Evolutionary conservation across 2,113 vertebrate species (phyloP).

Genomic region (Percina caprodes): DNA sequence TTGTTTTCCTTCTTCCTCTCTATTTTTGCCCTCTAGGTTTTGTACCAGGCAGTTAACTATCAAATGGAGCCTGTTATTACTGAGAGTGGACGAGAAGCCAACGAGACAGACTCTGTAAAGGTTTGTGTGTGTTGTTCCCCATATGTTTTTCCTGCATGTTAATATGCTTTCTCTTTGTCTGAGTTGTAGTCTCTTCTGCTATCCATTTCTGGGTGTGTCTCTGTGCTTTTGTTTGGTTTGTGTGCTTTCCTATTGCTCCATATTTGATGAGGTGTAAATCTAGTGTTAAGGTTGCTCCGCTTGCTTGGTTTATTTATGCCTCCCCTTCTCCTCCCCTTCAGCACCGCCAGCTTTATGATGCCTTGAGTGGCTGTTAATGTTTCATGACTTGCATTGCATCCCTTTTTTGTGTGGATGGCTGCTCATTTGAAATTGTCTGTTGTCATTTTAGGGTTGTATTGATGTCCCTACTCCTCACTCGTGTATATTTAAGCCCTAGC

Average conservation of each 20-base stretch:
- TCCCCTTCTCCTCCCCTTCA: conserved; percentile 56
- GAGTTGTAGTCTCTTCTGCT: neutral
- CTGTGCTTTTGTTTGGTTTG: conserved; percentile 22
- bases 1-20: neutral
- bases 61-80: conserved; percentile 86
- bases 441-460: conserved; percentile 70
- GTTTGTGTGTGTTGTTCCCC: conserved; percentile 69
- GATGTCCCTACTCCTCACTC: conserved; percentile 40
- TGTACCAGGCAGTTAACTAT: conserved; percentile 93
- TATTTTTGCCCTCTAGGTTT: conserved; percentile 82
- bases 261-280: conserved; percentile 80
- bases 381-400: conserved; percentile 71
- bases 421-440: conserved; percentile 64
- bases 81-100: conserved; percentile 62
- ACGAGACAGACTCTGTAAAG: conserved; percentile 75
- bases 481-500: conserved; percentile 42
- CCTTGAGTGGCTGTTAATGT: conserved; percentile 77
- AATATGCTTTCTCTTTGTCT: conserved; percentile 4
- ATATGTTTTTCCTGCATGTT: neutral
- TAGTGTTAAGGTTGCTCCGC: conserved; percentile 69
- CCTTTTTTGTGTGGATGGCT: conserved; percentile 53
- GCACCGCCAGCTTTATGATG: conserved; percentile 66
- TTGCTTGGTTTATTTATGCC: conserved; percentile 77
- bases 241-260: conserved; percentile 65
- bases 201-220: conserved; percentile 24